phyloP scores from a whole-genome alignment of 2,888 invertebrate species.

The Anthrax anthrax region DNA sequence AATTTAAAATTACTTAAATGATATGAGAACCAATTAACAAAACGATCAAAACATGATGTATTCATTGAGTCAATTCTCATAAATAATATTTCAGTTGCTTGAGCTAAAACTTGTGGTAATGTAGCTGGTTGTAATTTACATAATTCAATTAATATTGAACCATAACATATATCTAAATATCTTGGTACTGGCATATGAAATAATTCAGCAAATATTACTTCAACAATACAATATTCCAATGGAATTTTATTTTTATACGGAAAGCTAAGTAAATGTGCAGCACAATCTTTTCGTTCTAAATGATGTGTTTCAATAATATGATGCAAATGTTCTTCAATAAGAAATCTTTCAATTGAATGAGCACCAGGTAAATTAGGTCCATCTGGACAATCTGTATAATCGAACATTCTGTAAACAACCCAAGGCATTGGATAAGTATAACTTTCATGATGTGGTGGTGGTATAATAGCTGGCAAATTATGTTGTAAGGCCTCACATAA shows the following conservation, averaged over 20 bases:
- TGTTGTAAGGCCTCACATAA: conserved; percentile 94
- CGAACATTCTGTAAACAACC: conserved; percentile 93
- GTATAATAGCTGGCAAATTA: conserved; percentile 76
- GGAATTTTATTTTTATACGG: conserved; percentile 90
- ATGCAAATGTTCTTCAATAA: conserved; percentile 93
- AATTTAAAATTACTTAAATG: conserved; percentile 99
- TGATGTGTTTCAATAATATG: conserved; percentile 83
- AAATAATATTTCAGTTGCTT: conserved; percentile 94
- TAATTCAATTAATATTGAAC: conserved; percentile 87
- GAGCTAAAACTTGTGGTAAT: conserved; percentile 94
- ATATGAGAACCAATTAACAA: conserved; percentile 95
- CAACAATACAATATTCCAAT: conserved; percentile 94
- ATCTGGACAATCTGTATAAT: conserved; percentile 96
- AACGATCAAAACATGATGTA: conserved; percentile 89
- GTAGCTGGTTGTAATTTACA: conserved; percentile 93
- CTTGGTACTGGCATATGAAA: conserved; percentile 84
- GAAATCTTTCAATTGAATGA: conserved; percentile 92
- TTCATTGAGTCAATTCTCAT: conserved; percentile 96
- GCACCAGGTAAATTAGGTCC: conserved; percentile 84
- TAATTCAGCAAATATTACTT: conserved; percentile 88
- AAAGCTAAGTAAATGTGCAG: conserved; percentile 79
- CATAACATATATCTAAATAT: conserved; percentile 84
- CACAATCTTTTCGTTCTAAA: conserved; percentile 87
- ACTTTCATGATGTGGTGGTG: conserved; percentile 84
- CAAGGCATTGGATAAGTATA: conserved; percentile 88